Evolutionary conservation across 2,797 vertebrate genomes (phyloP), one percentile per base, ranked within the genome.

Genomic region (Denticeps clupeoides): DNA sequence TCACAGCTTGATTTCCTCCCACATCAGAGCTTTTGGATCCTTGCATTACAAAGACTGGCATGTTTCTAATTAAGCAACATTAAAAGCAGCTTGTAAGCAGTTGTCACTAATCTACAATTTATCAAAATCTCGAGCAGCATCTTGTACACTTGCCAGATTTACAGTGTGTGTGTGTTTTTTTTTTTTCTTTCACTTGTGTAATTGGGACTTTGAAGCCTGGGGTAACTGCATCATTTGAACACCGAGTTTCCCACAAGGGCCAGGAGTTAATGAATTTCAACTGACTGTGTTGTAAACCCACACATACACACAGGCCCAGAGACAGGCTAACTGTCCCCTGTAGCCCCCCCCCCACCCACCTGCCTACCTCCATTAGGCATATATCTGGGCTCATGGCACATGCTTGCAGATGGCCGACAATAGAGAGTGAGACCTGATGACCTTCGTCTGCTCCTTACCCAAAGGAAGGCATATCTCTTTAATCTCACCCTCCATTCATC

Each of bases 341-440:
- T n/a, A n/a, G n/a, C 56, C 29, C 37, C 38, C 49, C 8, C 45
- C 29, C 51, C 45, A 43, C 47, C 32, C 33, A 72, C 72, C 72
- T 62, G 69, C 68, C 60, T 63, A 57, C 49, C 50, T 62, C 65
- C 70, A 41, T 23, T 77, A 75, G 70, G 74, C 47, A 76, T 35
- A 67, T 72, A 68, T 45, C 69, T 21, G 41, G 45, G 49, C 54
- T 43, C 22, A 26, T n/a, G 44, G 59, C 78, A 75, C 72, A 71
- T 75, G 67, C 71, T 73, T 87, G 78, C 85, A 91, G 88, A 89
- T 90, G 88, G 86, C 79, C 77, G 87, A 87, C 86, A 89, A 87
- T 83, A 82, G 83, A n/a, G n/a, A n/a, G n/a, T n/a, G n/a, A n/a
- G n/a, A n/a, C n/a, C n/a, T n/a, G n/a, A n/a, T n/a, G n/a, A n/a